A percentile compares a stretch with the other conserved stretches of the same genome.
Conservation (phyloP, 2,797 vertebrate species). For the Champsocephalus esox region DNA sequence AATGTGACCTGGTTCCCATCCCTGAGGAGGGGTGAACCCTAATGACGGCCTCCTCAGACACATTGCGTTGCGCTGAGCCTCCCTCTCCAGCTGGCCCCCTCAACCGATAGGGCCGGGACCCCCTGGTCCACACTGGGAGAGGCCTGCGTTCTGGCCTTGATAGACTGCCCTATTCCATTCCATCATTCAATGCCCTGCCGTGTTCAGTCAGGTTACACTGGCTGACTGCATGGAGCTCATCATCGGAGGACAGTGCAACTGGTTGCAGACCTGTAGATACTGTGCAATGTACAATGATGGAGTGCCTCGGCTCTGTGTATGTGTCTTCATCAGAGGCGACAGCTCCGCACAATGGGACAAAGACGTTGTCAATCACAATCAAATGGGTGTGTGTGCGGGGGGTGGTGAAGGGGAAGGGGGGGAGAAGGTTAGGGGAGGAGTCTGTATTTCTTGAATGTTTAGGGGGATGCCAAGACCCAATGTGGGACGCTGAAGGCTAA, state of each 20-base stretch:
- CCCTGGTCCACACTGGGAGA: conserved; percentile 57
- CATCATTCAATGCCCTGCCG: conserved; percentile 3
- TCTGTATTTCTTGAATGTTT: conserved; percentile 78
- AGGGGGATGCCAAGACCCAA: conserved; percentile 71
- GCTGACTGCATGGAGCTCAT: conserved; percentile 4
- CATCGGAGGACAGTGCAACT: conserved; percentile 51
- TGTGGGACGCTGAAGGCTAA: conserved; percentile 73
- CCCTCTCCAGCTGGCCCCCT: conserved; percentile 82
- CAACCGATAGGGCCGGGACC: conserved; percentile 57
- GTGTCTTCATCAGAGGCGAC: conserved; percentile 89
- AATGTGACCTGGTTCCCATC: conserved; percentile 91
- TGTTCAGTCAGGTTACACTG: conserved; percentile 9
- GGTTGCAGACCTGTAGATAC: conserved; percentile 66
- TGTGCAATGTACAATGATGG: conserved; percentile 64
- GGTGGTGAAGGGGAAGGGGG: conserved; percentile 38
- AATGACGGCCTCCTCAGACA: conserved; percentile 84
- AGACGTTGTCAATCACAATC: conserved; percentile 89
- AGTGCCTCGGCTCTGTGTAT: conserved; percentile 70
- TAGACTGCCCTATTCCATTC: conserved; percentile 13
- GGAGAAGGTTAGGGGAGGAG: conserved; percentile 73
- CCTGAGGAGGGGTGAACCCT: conserved; percentile 83
- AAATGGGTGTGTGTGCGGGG: conserved; percentile 78
- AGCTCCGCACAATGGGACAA: conserved; percentile 88
- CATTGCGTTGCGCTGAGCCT: conserved; percentile 73
- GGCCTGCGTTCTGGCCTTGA: conserved; percentile 25